Percentiles rank a stretch among this genome's conserved stretches.
Evolutionary conservation across 2,888 invertebrate species (phyloP).

Genomic region (Idaea straminata): DNA sequence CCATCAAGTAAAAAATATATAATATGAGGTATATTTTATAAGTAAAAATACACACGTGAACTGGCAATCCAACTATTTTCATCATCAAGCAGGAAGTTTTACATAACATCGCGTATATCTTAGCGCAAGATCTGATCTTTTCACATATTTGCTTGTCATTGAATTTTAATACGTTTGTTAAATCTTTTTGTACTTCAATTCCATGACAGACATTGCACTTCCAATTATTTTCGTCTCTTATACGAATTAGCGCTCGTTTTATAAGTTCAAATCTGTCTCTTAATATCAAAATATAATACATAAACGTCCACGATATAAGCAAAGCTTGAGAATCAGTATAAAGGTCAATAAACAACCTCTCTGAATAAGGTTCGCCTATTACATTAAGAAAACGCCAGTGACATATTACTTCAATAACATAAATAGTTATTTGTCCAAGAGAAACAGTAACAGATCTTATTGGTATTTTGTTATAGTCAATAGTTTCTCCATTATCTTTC

Average conservation of each 20-base stretch:
- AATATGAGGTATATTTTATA: conserved; percentile 44
- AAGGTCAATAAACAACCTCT: conserved; percentile 50
- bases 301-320: conserved; percentile 43
- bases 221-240: conserved; percentile 39
- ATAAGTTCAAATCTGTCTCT: conserved; percentile 46
- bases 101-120: conserved; percentile 47
- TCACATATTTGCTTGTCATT: conserved; percentile 47
- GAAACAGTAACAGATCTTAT: conserved; percentile 31
- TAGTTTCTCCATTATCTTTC: conserved; percentile 39
- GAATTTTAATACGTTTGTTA: conserved; percentile 33
- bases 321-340: conserved; percentile 45
- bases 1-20: conserved; percentile 65
- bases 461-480: conserved; percentile 42
- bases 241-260: conserved; percentile 46
- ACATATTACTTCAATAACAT: conserved; percentile 37
- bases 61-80: not conserved
- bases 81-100: not conserved
- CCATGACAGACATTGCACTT: conserved; percentile 43
- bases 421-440: conserved; percentile 36
- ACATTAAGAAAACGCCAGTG: conserved; percentile 40
- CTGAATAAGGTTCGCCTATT: conserved; percentile 41
- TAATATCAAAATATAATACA: conserved; percentile 40
- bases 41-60: conserved; percentile 37
- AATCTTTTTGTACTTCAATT: conserved; percentile 30
- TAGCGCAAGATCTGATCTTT: conserved; percentile 52